Percentiles rank a stretch among this genome's conserved stretches.
phyloP scores from a whole-genome alignment of 37 sponge, comb jelly and placozoan species.

The Hexactinellida sp. region DNA sequence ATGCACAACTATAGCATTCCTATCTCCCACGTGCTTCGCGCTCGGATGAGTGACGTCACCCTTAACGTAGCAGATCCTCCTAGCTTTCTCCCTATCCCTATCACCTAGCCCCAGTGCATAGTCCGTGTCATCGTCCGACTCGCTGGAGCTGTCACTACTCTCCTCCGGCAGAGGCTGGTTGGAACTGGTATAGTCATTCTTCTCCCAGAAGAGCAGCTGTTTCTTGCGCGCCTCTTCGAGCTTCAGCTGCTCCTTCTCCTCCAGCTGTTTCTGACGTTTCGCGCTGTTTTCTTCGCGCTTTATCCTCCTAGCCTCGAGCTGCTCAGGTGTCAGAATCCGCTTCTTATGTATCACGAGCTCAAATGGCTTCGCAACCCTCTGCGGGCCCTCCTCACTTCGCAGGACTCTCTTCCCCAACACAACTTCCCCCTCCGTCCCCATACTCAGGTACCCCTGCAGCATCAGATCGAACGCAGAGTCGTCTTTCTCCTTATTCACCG shows the following conservation, averaged over 20 bases:
- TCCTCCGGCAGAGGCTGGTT: slow-evolving; percentile 31
- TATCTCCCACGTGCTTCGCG: slow-evolving; percentile 23
- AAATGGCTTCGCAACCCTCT: background rate
- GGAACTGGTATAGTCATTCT: slow-evolving; percentile 33
- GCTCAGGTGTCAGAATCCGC: slow-evolving; percentile 38
- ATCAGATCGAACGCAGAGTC: slow-evolving; percentile 47
- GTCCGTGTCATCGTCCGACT: slow-evolving; percentile 20
- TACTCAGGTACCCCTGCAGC: slow-evolving; percentile 24
- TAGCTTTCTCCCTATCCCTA: background rate
- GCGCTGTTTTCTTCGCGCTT: slow-evolving; percentile 46
- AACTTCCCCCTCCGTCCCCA: slow-evolving; percentile 14
- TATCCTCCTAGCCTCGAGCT: slow-evolving; percentile 50
- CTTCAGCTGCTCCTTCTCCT: slow-evolving; percentile 44
- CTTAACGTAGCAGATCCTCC: slow-evolving; percentile 34
- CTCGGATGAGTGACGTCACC: slow-evolving; percentile 68
- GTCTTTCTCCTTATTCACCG: slow-evolving; percentile 28
- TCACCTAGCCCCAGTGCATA: background rate
- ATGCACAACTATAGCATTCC: slow-evolving; percentile 56
- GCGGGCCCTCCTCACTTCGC: slow-evolving; percentile 30
- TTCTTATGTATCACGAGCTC: slow-evolving; percentile 36
- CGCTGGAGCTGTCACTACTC: slow-evolving; percentile 2
- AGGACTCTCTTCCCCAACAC: slow-evolving; percentile 27
- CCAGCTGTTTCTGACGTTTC: slow-evolving; percentile 41
- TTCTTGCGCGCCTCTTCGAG: slow-evolving; percentile 34
- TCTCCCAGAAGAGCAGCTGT: slow-evolving; percentile 40